phyloP scores from a whole-genome alignment of 2,888 invertebrate genomes.

The Apodemia mormo region DNA sequence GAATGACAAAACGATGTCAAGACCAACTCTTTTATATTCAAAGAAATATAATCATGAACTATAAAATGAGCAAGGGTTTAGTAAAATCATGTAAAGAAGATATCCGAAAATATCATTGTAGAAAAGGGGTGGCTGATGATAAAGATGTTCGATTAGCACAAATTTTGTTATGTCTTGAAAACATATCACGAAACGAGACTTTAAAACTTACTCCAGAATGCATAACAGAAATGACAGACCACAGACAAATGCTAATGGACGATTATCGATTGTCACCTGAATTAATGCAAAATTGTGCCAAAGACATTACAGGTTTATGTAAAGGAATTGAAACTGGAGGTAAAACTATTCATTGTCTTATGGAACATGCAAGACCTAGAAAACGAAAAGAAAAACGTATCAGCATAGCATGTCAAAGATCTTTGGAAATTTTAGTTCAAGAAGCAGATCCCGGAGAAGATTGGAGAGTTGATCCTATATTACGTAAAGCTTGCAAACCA shows the following conservation, averaged over 20 bases:
- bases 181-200: slow-evolving; percentile 85
- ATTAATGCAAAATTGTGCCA: slow-evolving; percentile 92
- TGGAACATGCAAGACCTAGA: slow-evolving; percentile 90
- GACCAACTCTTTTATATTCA: slow-evolving; percentile 93
- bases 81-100: slow-evolving; percentile 94
- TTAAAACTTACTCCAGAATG: slow-evolving; percentile 90
- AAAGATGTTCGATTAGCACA: slow-evolving; percentile 93
- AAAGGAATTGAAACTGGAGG: slow-evolving; percentile 89
- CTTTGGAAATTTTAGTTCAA: slow-evolving; percentile 90
- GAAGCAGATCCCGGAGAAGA: slow-evolving; percentile 97
- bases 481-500: slow-evolving; percentile 92
- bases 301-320: slow-evolving; percentile 91
- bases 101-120: slow-evolving; percentile 92
- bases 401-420: slow-evolving; percentile 86
- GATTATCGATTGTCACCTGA: slow-evolving; percentile 97
- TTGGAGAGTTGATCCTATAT: slow-evolving; percentile 96
- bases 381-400: slow-evolving; percentile 85
- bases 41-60: slow-evolving; percentile 94
- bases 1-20: slow-evolving; percentile 86
- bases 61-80: slow-evolving; percentile 93
- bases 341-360: slow-evolving; percentile 96
- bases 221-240: slow-evolving; percentile 93
- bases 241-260: slow-evolving; percentile 94
- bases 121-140: slow-evolving; percentile 90
- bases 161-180: slow-evolving; percentile 96